A percentile compares a stretch with the other conserved stretches of the same genome.
These are phyloP conservation scores for Microplitis manilae DNA, from an alignment of 2,888 invertebrate genomes.

Conservation along the genomic window DNA sequence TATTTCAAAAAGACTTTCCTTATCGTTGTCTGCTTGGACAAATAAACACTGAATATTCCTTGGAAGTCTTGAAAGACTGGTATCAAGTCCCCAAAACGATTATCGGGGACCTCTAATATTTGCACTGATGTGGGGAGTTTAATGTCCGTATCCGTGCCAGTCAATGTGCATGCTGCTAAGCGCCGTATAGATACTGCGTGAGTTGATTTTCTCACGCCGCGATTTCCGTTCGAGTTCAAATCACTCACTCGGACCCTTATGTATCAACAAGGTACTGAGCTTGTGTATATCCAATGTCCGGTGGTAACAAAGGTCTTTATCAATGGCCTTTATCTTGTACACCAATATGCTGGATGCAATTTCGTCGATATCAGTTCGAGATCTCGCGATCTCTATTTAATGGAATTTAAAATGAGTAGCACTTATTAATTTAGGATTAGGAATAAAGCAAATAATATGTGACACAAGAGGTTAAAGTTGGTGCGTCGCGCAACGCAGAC, in stretches of 20 bases:
- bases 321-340: conserved; percentile 6
- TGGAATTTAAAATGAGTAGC: background rate
- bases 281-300: conserved; percentile 27
- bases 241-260: conserved; percentile 34
- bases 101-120: conserved; percentile 2
- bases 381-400: background rate
- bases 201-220: conserved; percentile 67
- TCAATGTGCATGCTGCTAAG: conserved; percentile 56
- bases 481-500: conserved; percentile 49
- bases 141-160: conserved; percentile 71
- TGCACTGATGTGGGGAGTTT: conserved; percentile 62
- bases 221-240: conserved; percentile 53
- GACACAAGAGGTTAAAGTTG: conserved; percentile 49
- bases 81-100: conserved; percentile 5
- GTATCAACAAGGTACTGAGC: conserved; percentile 14
- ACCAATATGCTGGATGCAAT: background rate
- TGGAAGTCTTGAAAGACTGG: background rate
- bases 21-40: background rate
- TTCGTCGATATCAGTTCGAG: background rate
- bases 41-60: background rate
- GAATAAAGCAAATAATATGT: conserved; percentile 18
- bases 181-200: conserved; percentile 21
- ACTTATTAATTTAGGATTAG: conserved; percentile 13
- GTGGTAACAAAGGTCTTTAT: conserved; percentile 21
- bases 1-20: conserved; percentile 1